Evolutionary conservation across 2,797 vertebrate species (phyloP).

Genomic region (Kryptopterus vitreolus): DNA sequence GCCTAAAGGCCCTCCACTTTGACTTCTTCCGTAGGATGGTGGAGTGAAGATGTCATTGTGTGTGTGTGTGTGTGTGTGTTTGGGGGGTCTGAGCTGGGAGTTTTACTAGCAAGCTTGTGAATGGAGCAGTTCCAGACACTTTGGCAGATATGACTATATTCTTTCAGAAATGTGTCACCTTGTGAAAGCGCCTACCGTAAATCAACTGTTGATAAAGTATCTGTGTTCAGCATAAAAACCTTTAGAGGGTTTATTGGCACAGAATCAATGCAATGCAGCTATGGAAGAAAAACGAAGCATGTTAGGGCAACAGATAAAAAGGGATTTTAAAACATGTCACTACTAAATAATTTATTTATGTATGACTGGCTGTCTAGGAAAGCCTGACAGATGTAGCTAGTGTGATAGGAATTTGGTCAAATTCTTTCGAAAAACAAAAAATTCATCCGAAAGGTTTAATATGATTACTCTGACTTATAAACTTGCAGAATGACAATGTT

Average conservation of each 20-base stretch:
- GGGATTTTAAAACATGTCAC: conserved; percentile 3
- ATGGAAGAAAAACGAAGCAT: conserved; percentile 8
- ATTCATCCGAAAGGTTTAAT: not conserved
- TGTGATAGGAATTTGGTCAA: too few relatives aligned
- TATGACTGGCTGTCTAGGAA: not conserved
- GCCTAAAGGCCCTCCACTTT: conserved; percentile 53
- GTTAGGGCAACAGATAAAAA: conserved; percentile 14
- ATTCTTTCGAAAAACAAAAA: too few relatives aligned
- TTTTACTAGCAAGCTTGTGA: conserved; percentile 73
- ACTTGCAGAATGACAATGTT: not conserved
- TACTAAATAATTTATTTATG: conserved; percentile 7
- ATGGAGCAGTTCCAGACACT: conserved; percentile 64
- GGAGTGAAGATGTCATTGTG: conserved; percentile 71
- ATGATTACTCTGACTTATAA: not conserved
- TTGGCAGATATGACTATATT: conserved; percentile 63
- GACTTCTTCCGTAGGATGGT: conserved; percentile 56
- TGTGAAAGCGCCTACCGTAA: conserved; percentile 41
- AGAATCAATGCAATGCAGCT: not conserved
- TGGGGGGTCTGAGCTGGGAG: conserved; percentile 56
- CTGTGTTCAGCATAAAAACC: conserved; percentile 13
- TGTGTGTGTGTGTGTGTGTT: not conserved
- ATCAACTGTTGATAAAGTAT: conserved; percentile 41
- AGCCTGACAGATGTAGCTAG: too few relatives aligned
- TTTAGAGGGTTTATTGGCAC: conserved; percentile 15
- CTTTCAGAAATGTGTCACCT: conserved; percentile 62